Conservation (phyloP, 2,113 vertebrate species). For the Antechinus flavipes region DNA sequence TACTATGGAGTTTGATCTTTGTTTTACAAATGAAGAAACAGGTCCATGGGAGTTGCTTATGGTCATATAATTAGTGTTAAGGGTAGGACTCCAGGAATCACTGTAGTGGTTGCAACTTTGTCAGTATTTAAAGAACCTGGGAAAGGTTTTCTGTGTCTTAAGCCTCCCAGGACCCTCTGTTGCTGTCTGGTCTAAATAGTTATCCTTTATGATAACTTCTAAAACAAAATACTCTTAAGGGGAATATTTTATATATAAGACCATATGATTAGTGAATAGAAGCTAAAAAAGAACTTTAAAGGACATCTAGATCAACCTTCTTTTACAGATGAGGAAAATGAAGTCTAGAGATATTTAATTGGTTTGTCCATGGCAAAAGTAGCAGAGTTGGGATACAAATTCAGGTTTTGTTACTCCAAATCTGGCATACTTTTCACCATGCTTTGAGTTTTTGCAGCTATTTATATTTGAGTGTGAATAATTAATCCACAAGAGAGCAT, state of each 20-base stretch:
- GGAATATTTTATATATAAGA: too few species aligned
- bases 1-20: neutral
- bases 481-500: neutral
- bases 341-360: neutral
- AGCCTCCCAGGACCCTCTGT: neutral
- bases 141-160: neutral
- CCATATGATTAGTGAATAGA: too few species aligned
- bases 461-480: neutral
- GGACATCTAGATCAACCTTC: neutral
- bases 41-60: neutral
- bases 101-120: neutral
- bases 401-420: neutral
- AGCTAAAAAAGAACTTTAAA: neutral
- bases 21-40: neutral
- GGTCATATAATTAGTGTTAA: neutral
- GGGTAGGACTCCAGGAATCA: neutral
- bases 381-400: neutral
- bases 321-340: neutral
- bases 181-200: neutral
- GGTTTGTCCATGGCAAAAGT: neutral
- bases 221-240: too few species aligned
- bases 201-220: neutral
- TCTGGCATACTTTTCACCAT: neutral
- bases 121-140: neutral
- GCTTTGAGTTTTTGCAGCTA: neutral